phyloP scores from a whole-genome alignment of 37 sponge, comb jelly and placozoan species.

The Lycopodina hypogea region DNA sequence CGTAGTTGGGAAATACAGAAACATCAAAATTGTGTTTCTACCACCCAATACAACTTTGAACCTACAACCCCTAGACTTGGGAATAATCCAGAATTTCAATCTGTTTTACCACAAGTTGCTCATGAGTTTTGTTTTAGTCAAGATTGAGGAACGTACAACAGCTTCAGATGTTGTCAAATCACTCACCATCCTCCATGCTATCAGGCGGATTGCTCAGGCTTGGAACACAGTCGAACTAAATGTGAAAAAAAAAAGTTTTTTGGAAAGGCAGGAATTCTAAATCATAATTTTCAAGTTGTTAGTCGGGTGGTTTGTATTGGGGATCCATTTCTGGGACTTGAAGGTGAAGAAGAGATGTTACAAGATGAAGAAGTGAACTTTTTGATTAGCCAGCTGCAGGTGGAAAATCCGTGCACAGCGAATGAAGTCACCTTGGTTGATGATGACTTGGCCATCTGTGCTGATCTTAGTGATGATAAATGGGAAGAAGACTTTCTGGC shows the following conservation, averaged over 20 bases:
- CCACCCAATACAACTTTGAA: conserved; percentile 58
- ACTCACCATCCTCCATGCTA: conserved; percentile 30
- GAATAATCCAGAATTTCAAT: conserved; percentile 57
- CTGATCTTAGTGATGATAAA: too few relatives aligned
- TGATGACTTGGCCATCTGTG: too few relatives aligned
- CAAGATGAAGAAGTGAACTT: too few relatives aligned
- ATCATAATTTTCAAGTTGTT: neutral
- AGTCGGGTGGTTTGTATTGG: too few relatives aligned
- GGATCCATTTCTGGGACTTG: too few relatives aligned
- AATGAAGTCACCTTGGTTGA: too few relatives aligned
- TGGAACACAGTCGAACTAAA: conserved; percentile 43
- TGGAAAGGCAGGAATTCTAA: conserved; percentile 54
- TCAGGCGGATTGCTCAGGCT: conserved; percentile 55
- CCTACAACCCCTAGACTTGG: conserved; percentile 66
- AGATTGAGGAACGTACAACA: conserved; percentile 47
- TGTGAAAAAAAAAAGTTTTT: conserved; percentile 67
- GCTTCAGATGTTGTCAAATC: conserved; percentile 43
- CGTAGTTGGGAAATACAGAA: conserved; percentile 44
- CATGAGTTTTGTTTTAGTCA: conserved; percentile 44
- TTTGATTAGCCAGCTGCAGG: too few relatives aligned
- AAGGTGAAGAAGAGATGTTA: too few relatives aligned
- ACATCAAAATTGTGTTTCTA: conserved; percentile 57
- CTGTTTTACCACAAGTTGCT: conserved; percentile 23
- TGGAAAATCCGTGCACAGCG: too few relatives aligned
- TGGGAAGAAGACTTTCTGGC: too few relatives aligned